Evolutionary conservation across 2,888 invertebrate species (phyloP).

Genomic region (Lingula anatina): DNA sequence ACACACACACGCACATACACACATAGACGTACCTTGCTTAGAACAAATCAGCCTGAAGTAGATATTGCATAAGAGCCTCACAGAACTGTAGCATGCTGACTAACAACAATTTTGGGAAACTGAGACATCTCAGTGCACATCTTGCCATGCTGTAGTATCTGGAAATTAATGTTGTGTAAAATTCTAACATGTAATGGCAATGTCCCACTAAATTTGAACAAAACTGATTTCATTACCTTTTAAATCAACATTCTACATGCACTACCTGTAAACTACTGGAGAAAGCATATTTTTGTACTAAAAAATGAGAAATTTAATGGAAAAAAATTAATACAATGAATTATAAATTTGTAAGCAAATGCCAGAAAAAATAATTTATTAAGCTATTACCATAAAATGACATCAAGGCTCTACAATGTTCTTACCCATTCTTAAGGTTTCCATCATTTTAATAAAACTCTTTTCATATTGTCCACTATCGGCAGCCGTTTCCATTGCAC

Average conservation of each 20-base stretch:
- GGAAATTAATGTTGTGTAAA: no score
- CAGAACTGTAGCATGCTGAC: conserved; percentile 81
- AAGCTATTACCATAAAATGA: no score
- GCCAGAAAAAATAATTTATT: no score
- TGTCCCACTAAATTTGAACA: no score
- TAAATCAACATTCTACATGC: no score
- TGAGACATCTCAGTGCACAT: conserved; percentile 85
- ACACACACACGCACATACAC: conserved; percentile 2
- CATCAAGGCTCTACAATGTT: no score
- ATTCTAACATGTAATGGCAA: no score
- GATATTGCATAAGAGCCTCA: conserved; percentile 74
- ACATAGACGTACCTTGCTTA: conserved; percentile 26
- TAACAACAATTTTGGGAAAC: conserved; percentile 78
- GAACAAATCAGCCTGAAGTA: conserved; percentile 56
- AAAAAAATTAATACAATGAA: no score
- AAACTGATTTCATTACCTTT: no score
- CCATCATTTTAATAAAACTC: conserved; percentile 80
- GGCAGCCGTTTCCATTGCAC: conserved; percentile 47
- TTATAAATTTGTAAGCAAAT: background rate
- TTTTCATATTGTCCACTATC: conserved; percentile 61
- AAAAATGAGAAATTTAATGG: no score
- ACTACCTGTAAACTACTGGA: no score
- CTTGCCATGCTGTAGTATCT: conserved; percentile 68
- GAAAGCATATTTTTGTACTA: no score
- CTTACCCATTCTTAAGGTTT: conserved; percentile 73